Percentiles rank a stretch among this genome's conserved stretches.
Conservation (phyloP, 1,140 invertebrate species). For the Leptoteleia sp. region DNA sequence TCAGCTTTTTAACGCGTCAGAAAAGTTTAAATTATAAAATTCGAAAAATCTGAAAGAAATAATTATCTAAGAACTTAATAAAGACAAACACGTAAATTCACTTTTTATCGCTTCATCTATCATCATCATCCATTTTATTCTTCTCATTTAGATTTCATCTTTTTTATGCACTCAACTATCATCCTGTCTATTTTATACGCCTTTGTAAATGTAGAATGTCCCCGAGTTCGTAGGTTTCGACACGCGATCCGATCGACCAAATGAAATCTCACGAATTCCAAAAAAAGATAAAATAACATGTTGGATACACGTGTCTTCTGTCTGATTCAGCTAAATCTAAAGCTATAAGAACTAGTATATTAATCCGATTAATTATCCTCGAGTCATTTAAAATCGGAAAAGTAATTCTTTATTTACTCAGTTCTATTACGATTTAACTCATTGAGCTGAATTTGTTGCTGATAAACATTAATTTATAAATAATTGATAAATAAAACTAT, state of each 20-base stretch:
- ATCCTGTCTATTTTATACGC: constrained; percentile 65
- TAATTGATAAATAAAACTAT: too few relatives aligned
- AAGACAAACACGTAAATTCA: constrained; percentile 62
- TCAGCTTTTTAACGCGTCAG: too few relatives aligned
- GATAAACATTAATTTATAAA: too few relatives aligned
- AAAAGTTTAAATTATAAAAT: too few relatives aligned
- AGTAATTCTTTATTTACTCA: constrained; percentile 24
- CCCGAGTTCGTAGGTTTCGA: constrained; percentile 64
- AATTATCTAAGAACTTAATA: constrained; percentile 40
- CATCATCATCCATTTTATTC: constrained; percentile 55
- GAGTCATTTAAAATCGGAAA: constrained; percentile 31
- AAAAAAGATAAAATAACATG: constrained; percentile 70
- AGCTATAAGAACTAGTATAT: constrained; percentile 69
- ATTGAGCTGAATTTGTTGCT: too few relatives aligned
- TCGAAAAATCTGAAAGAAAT: too few relatives aligned
- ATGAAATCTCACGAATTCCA: constrained; percentile 72
- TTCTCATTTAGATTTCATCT: constrained; percentile 48
- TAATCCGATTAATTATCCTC: constrained; percentile 61
- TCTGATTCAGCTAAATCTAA: constrained; percentile 69
- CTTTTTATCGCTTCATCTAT: constrained; percentile 65
- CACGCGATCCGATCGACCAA: constrained; percentile 66
- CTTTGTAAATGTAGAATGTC: constrained; percentile 67
- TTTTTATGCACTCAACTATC: constrained; percentile 63
- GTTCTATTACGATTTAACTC: background rate
- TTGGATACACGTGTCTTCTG: constrained; percentile 71